Evolutionary conservation across 2,888 invertebrate species (phyloP), one percentile per base, ranked within the genome.

Genomic region (Sepiola atlantica): DNA sequence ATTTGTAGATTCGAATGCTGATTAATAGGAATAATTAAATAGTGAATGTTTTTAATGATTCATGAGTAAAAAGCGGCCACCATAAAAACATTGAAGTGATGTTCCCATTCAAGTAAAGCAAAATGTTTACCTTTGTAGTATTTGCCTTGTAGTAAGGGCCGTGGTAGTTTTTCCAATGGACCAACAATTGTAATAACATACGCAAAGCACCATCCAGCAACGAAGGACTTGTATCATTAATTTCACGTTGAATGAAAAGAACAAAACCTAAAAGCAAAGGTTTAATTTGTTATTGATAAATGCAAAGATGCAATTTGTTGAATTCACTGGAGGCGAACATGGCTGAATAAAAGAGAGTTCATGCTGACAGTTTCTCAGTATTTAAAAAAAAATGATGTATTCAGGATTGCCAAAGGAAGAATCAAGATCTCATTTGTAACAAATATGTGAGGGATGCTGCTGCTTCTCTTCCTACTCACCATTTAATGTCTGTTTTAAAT

Each of bases 201-300:
- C 99, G 98, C 35, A 99, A 98, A 18, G 99, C 99, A 96, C 99
- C 99, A 97, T 99, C 99, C 94, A 99, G 98, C 94, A 99, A 98
- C 96, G 98, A 98, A 0, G 99, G 98, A 94, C 98, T 98, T 0
- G 98, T 98, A 97, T 99, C 99, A 97, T 98, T 97, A 77, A 99
- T 98, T 97, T 99, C 99, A 96, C 99, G 98, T 92, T 99, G 98
- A 90, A 99, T 98, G 97, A 99, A 99, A 97, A 99, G 99, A 0
- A 99, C 99, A 97, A 99, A 99, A 16, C 99, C 99, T 98, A 96
- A 10, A 96, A 96, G 95, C 94, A 94, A 94, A 35, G 77, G 90
- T n/a, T 14, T 77, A n/a, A 77, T n/a, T 32, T 32, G 12, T 32
- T n/a, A 20, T 77, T 16, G n/a, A 10, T 77, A 61, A 77, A 28